Conservation (phyloP, 64 coral and sea anemone genomes). For the Anthopleura sola region DNA sequence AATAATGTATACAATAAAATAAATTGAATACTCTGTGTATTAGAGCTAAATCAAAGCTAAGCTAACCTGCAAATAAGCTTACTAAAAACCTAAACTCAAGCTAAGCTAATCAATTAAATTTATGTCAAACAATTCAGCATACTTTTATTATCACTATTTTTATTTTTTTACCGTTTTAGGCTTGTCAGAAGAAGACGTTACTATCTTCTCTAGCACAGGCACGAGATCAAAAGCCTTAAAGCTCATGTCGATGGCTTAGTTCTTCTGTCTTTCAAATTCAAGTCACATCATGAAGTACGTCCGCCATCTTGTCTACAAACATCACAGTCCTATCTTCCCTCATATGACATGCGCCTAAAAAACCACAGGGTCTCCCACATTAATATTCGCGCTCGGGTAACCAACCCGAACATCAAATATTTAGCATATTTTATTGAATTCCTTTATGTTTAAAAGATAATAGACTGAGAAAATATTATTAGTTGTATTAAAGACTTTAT, state of each 20-base stretch:
- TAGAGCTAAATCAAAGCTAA: too few relatives aligned
- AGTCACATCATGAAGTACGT: not conserved
- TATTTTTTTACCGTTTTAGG: conserved; percentile 53
- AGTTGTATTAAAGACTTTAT: not conserved
- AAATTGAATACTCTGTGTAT: too few relatives aligned
- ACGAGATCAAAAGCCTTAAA: conserved; percentile 64
- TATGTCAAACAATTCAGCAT: too few relatives aligned
- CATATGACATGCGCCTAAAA: not conserved
- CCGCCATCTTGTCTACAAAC: conserved; percentile 14
- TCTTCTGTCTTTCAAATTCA: too few relatives aligned
- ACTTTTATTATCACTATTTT: not conserved
- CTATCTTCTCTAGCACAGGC: conserved; percentile 45
- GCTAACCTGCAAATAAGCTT: too few relatives aligned
- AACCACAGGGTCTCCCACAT: not conserved
- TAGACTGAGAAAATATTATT: not conserved
- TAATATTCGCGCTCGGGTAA: not conserved
- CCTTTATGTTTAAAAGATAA: not conserved
- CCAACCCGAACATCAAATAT: not conserved
- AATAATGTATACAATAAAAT: too few relatives aligned
- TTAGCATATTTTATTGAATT: not conserved
- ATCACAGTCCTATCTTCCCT: not conserved
- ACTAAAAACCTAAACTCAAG: too few relatives aligned
- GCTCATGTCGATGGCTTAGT: conserved; percentile 5
- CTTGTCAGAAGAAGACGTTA: conserved; percentile 50
- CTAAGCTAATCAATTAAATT: too few relatives aligned